Percentiles rank a stretch among this genome's conserved stretches.
Conservation (phyloP, 1,140 invertebrate genomes). For the Drosophila neocordata region DNA sequence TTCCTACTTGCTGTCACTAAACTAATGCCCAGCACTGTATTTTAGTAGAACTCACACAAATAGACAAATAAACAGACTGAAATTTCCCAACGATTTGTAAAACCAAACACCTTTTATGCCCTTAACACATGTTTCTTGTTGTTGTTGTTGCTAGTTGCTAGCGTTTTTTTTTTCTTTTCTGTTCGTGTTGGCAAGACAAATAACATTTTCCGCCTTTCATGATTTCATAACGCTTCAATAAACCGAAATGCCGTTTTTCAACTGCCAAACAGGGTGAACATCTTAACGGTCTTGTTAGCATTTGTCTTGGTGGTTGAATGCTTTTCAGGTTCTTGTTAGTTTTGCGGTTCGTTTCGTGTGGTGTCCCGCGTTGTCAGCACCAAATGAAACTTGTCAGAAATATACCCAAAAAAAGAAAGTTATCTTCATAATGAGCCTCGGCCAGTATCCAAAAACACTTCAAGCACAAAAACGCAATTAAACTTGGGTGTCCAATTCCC, state of each 20-base stretch:
- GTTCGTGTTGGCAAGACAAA: constrained; percentile 42
- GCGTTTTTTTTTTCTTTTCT: background rate
- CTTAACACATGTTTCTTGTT: constrained; percentile 24
- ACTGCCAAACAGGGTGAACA: constrained; percentile 4
- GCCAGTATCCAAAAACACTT: constrained; percentile 34
- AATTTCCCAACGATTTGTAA: constrained; percentile 50
- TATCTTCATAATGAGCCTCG: constrained; percentile 44
- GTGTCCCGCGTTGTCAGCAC: constrained; percentile 37
- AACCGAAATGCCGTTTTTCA: constrained; percentile 37
- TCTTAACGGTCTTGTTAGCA: constrained; percentile 46
- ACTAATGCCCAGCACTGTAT: constrained; percentile 21
- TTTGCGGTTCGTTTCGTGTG: constrained; percentile 59
- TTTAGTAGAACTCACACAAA: constrained; percentile 28
- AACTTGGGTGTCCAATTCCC: constrained; percentile 35
- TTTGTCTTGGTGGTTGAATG: constrained; percentile 29
- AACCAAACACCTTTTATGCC: constrained; percentile 45
- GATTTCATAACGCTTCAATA: constrained; percentile 57
- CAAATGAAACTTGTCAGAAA: constrained; percentile 38
- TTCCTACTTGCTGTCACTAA: background rate
- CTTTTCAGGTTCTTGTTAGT: constrained; percentile 45
- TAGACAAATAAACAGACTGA: constrained; percentile 48
- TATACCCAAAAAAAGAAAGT: constrained; percentile 38
- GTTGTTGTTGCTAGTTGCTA: constrained; percentile 25
- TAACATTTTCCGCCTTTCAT: constrained; percentile 52
- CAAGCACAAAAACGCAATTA: constrained; percentile 61